Evolutionary conservation across 2,113 vertebrate species (phyloP).

Genomic region (Cyrtonyx montezumae): DNA sequence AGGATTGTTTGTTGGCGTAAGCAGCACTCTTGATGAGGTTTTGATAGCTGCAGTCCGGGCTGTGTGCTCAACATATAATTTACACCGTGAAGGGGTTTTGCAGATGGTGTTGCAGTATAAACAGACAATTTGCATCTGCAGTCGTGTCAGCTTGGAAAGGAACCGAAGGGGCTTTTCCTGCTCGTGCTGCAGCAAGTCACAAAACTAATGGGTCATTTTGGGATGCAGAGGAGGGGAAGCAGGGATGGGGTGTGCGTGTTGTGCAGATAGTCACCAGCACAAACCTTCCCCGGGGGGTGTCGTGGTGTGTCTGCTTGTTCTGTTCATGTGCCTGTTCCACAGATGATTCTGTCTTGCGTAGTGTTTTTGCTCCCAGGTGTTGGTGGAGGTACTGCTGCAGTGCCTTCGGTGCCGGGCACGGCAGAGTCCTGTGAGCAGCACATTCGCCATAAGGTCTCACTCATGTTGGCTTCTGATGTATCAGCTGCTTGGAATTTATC

Average conservation of each 20-base stretch:
- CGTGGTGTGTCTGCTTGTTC: accelerated
- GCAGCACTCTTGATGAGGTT: background rate
- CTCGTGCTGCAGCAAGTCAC: background rate
- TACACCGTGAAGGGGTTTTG: background rate
- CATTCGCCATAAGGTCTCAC: too few relatives aligned
- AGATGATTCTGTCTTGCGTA: accelerated
- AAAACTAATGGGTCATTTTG: accelerated
- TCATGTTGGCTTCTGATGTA: background rate
- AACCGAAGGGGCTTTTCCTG: background rate
- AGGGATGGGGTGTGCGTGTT: too few relatives aligned
- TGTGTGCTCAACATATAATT: background rate
- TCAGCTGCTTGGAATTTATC: background rate
- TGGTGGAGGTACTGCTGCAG: background rate
- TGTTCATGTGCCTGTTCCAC: background rate
- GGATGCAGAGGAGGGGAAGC: background rate
- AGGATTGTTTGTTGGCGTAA: background rate
- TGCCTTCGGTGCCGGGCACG: accelerated
- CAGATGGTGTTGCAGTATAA: background rate
- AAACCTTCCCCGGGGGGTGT: accelerated
- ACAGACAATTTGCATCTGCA: background rate
- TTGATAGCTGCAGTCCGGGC: background rate
- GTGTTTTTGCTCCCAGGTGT: background rate
- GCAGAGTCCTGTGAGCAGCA: accelerated
- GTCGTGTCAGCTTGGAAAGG: background rate
- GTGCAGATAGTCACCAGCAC: accelerated